Base-by-base conservation (phyloP, 2,888 invertebrate species). In the Eupsilia transversa region DNA sequence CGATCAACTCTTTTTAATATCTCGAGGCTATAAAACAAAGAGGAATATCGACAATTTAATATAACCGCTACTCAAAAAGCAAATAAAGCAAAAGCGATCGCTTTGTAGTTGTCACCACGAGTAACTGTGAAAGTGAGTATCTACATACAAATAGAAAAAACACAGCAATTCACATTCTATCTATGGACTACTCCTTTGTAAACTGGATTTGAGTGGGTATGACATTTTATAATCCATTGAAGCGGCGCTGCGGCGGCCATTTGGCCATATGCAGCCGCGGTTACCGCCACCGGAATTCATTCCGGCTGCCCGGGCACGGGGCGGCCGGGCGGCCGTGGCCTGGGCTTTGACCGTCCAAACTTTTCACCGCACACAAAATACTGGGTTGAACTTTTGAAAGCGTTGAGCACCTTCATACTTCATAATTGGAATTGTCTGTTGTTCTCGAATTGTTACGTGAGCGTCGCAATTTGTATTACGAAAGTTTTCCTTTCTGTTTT, bases 401-500 rank as follows among this genome's bases (percentile, higher is more conserved):
- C 67, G 57, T 67, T 73, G 67, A 82, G 43, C 56, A 82, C 61
- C 65, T 70, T 49, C 46, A 46, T 79, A 59, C 57, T 79, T 70
- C 59, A 59, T 67, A 83, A 79, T 83, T 75, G 63, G 52, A 75
- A 82, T 82, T 61, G 57, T 67, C 63, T 70, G 63, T 57, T 75
- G 70, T 75, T 82, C 49, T n/a, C 41, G 33, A 67, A 68, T 73
- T 75, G 70, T 74, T 67, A n/a, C 41, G 27, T 17, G 46, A 46
- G 43, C 61, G 46, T 46, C 5, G 59, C 61, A 38, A n/a, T 52
- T 75, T 12, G 46, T 33, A 59, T 54, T 63, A 35, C 35, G 17
- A 59, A 66, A 52, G 52, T 61, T 49, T 30, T 52, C 27, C 0
- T 52, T 54, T 67, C 12, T 33, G 23, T 17, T 70, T 57, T 61